A percentile compares a stretch with the other conserved stretches of the same genome.
Conservation (phyloP, 2,888 invertebrate species). For the Agrochola litura region DNA sequence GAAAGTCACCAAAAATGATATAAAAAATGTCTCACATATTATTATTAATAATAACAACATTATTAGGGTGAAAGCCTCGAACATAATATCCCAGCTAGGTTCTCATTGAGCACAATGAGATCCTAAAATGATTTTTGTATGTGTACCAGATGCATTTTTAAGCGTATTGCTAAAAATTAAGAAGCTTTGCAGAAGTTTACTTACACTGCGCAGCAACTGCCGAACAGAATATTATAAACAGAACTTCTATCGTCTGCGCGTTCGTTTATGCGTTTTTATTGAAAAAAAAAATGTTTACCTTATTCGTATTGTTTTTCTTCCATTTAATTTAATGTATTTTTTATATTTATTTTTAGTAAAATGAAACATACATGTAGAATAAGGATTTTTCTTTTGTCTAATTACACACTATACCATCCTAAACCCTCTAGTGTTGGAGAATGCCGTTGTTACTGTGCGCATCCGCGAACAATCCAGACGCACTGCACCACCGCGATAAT, state of each 20-base stretch:
- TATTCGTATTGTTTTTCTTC: neutral
- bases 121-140: too few species aligned
- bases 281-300: neutral
- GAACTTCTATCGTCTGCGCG: too few species aligned
- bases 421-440: neutral
- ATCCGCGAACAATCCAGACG: slow-evolving; percentile 8
- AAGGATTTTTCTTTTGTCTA: neutral
- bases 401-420: neutral
- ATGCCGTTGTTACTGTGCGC: neutral
- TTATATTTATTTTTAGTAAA: neutral
- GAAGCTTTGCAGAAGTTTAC: neutral
- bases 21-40: too few species aligned
- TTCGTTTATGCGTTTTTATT: neutral
- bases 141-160: too few species aligned
- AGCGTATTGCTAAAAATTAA: too few species aligned
- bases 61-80: too few species aligned
- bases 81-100: too few species aligned
- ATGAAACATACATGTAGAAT: neutral
- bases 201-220: neutral
- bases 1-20: neutral
- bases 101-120: too few species aligned
- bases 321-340: neutral
- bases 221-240: neutral
- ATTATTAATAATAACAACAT: too few species aligned
- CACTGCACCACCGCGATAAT: slow-evolving; percentile 16